These are phyloP conservation scores for Philaethria dido DNA, from an alignment of 2,888 invertebrate species.

Conservation along the genomic window DNA sequence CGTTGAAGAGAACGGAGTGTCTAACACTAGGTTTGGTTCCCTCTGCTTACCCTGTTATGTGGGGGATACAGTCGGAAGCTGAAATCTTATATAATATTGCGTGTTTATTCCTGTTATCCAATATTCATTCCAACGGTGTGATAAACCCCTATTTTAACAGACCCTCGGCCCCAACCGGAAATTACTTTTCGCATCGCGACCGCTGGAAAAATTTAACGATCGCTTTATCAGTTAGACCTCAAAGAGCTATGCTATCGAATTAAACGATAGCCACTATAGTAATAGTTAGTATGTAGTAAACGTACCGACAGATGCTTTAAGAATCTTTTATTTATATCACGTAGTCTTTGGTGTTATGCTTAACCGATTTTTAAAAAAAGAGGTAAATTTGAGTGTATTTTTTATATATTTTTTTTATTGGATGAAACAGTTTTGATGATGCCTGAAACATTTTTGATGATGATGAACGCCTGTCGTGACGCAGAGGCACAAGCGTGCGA, in stretches of 20 bases:
- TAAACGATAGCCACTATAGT: not conserved
- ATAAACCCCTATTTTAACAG: constrained; percentile 34
- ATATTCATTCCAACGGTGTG: constrained; percentile 30
- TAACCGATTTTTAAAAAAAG: not conserved
- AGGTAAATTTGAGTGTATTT: too few species aligned
- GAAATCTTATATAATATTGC: not conserved
- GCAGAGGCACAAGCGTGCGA: too few species aligned
- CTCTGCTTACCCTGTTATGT: too few species aligned
- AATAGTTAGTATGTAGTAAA: constrained; percentile 14
- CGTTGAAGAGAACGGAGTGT: too few species aligned
- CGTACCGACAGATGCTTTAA: constrained; percentile 2
- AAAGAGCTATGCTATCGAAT: constrained; percentile 13
- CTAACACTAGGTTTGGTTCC: too few species aligned
- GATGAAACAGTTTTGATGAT: too few species aligned
- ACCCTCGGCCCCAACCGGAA: constrained; percentile 47
- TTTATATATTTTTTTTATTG: too few species aligned
- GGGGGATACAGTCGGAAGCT: too few species aligned
- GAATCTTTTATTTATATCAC: constrained; percentile 12
- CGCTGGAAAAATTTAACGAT: constrained; percentile 53
- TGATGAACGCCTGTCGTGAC: too few species aligned
- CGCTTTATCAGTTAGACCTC: constrained; percentile 45
- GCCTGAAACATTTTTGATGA: too few species aligned
- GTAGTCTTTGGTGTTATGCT: not conserved
- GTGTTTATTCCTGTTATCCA: not conserved
- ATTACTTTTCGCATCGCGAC: constrained; percentile 49